Evolutionary conservation across 2,888 invertebrate genomes (phyloP).

Genomic region (Acheta domesticus): DNA sequence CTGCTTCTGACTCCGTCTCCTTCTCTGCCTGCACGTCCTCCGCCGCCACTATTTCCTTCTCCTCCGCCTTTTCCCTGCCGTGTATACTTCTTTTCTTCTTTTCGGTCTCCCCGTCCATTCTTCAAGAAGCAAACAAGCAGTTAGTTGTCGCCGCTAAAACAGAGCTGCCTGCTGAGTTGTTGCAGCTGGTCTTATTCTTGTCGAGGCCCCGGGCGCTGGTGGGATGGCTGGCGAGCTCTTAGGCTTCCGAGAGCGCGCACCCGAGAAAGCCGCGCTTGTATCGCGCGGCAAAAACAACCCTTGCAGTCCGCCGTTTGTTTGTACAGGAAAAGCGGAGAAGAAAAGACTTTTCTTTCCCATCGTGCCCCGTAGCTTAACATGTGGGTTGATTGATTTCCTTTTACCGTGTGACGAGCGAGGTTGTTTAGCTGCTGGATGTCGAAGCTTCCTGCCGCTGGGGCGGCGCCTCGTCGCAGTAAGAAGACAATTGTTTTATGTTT

Average conservation of each 20-base stretch:
- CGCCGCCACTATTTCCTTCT: background rate
- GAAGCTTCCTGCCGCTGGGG: too few relatives aligned
- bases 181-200: conserved; percentile 18
- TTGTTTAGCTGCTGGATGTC: too few relatives aligned
- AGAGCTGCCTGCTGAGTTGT: conserved; percentile 18
- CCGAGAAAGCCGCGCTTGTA: background rate
- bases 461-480: too few relatives aligned
- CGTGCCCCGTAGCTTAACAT: conserved; percentile 18
- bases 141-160: conserved; percentile 18
- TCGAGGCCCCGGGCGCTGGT: conserved; percentile 1
- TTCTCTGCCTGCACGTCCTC: background rate
- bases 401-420: too few relatives aligned
- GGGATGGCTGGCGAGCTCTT: background rate
- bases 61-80: background rate
- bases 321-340: background rate
- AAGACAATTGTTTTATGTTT: too few relatives aligned
- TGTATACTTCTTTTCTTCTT: conserved; percentile 6
- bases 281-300: conserved; percentile 18
- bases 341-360: background rate
- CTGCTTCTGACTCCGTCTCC: background rate
- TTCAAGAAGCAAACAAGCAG: conserved; percentile 9
- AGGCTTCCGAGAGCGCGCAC: too few relatives aligned
- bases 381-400: background rate
- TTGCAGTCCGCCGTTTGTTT: background rate
- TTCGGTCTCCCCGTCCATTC: background rate